phyloP scores from a whole-genome alignment of 2,113 vertebrate genomes.

The Prolemur simus region DNA sequence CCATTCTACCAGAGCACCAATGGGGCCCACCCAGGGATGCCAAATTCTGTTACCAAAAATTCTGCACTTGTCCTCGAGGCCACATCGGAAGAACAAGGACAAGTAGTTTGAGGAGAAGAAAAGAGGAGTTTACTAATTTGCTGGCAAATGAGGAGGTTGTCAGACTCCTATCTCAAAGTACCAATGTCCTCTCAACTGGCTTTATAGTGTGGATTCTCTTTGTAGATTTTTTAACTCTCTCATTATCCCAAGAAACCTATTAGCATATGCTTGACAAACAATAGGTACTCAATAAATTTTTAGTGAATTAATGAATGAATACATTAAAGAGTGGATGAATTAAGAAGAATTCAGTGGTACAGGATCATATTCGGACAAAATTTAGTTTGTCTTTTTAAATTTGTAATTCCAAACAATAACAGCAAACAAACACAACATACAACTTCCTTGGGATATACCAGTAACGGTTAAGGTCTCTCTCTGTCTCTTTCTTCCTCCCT shows the following conservation, averaged over 20 bases:
- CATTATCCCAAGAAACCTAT: not conserved
- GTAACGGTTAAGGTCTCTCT: not conserved
- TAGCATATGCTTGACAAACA: not conserved
- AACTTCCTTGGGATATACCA: not conserved
- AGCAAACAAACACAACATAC: not conserved
- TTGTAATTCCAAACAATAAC: not conserved
- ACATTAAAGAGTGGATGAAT: not conserved
- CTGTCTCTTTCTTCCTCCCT: not conserved
- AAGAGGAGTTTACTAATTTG: too few relatives aligned
- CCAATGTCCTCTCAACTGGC: not conserved
- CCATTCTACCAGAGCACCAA: too few relatives aligned
- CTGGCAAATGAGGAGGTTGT: too few relatives aligned
- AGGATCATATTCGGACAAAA: not conserved
- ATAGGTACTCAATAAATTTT: not conserved
- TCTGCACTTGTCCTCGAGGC: too few relatives aligned
- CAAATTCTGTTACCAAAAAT: too few relatives aligned
- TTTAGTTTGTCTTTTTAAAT: not conserved
- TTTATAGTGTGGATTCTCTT: conserved; percentile 5
- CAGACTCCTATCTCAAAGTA: too few relatives aligned
- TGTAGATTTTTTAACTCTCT: not conserved
- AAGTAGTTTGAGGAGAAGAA: too few relatives aligned
- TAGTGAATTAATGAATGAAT: not conserved
- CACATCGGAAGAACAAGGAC: too few relatives aligned
- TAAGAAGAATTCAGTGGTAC: not conserved
- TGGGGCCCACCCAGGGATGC: too few relatives aligned